These are phyloP conservation scores for Caenorhabditis latens DNA, from an alignment of 1,140 invertebrate genomes.

Conservation along the genomic window DNA sequence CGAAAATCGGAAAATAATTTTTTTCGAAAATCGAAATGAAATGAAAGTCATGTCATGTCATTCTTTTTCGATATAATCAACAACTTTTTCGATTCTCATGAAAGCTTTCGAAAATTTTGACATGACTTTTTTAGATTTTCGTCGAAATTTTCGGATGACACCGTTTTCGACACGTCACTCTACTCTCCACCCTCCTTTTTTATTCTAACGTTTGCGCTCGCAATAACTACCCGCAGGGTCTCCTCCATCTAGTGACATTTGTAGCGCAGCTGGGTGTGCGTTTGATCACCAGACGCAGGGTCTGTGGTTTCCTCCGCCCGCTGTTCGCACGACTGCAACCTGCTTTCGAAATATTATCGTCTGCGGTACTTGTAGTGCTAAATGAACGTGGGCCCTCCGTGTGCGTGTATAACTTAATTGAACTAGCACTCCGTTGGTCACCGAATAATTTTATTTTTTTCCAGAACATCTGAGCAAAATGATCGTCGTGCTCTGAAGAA, in stretches of 20 bases:
- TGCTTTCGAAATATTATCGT: conserved; percentile 48
- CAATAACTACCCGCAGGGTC: not conserved
- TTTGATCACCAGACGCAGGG: not conserved
- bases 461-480: conserved; percentile 33
- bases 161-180: not conserved
- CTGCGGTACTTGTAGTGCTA: conserved; percentile 53
- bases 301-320: not conserved
- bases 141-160: too few relatives aligned
- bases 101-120: too few relatives aligned
- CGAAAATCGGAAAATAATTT: too few relatives aligned
- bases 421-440: conserved; percentile 52
- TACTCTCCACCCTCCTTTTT: not conserved
- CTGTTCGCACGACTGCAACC: conserved; percentile 49
- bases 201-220: not conserved
- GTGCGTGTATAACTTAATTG: conserved; percentile 40
- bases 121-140: too few relatives aligned
- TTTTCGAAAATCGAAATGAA: too few relatives aligned
- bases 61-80: too few relatives aligned
- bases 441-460: conserved; percentile 30
- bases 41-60: too few relatives aligned
- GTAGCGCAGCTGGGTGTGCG: conserved; percentile 11
- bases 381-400: conserved; percentile 47
- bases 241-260: not conserved
- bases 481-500: conserved; percentile 54
- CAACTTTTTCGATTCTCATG: too few relatives aligned